phyloP scores from a whole-genome alignment of 2,113 vertebrate species.

The Regulus satrapa region DNA sequence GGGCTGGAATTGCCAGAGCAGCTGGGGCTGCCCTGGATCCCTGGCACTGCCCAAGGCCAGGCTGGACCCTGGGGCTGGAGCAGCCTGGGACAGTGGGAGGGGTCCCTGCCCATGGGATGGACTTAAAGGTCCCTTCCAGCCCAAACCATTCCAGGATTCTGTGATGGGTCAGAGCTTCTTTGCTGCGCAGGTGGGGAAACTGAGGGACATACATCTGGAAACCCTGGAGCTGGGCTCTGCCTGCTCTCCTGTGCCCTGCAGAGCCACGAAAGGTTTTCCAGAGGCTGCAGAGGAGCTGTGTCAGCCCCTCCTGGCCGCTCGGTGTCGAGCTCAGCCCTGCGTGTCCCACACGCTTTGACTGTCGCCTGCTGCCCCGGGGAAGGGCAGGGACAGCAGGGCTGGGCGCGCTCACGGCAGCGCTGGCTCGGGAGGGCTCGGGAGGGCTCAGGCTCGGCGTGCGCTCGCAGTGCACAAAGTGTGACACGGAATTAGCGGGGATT shows the following conservation, averaged over 20 bases:
- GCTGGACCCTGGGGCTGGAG: not conserved
- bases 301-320: not conserved
- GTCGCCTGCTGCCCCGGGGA: not conserved
- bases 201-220: not conserved
- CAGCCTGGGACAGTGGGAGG: not conserved
- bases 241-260: too few relatives aligned
- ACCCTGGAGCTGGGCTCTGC: not conserved
- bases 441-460: not conserved
- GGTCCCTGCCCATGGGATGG: not conserved
- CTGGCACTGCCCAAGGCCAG: not conserved
- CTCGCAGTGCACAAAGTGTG: not conserved
- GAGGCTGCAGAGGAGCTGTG: not conserved
- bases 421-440: not conserved
- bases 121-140: not conserved
- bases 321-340: accelerated
- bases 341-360: accelerated
- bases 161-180: not conserved
- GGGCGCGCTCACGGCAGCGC: not conserved
- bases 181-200: not conserved
- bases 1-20: not conserved
- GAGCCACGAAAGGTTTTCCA: not conserved
- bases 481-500: constrained; percentile 7
- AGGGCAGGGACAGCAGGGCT: not conserved
- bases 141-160: not conserved
- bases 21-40: not conserved